Percentiles rank a stretch among this genome's conserved stretches.
Evolutionary conservation across 2,888 invertebrate species (phyloP).

Genomic region (Drosophila colorata): DNA sequence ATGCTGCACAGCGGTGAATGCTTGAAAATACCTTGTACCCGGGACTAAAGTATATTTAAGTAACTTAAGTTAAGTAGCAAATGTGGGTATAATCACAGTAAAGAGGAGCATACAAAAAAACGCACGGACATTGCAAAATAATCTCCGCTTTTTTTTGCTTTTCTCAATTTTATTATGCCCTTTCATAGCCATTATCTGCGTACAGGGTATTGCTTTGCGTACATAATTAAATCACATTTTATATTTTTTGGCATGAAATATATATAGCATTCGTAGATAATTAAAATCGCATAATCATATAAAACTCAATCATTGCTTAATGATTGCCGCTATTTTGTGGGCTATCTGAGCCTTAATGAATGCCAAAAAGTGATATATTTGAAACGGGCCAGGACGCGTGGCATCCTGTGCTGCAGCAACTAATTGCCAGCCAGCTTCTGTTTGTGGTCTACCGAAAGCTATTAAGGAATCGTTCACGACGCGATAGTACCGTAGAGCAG

Average conservation of each 20-base stretch:
- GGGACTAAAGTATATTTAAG: too few relatives aligned
- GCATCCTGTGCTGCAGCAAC: slow-evolving; percentile 30
- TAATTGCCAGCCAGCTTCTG: slow-evolving; percentile 53
- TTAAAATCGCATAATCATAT: slow-evolving; percentile 27
- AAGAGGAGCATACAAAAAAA: too few relatives aligned
- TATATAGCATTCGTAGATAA: slow-evolving; percentile 21
- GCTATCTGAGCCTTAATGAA: slow-evolving; percentile 7
- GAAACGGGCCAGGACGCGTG: slow-evolving; percentile 5
- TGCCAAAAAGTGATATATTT: slow-evolving; percentile 26
- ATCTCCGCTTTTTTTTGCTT: too few relatives aligned
- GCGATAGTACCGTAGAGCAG: slow-evolving; percentile 27
- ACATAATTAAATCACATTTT: slow-evolving; percentile 13
- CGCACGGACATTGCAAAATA: too few relatives aligned
- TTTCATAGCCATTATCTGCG: not conserved
- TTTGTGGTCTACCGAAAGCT: slow-evolving; percentile 51
- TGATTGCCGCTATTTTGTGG: not conserved
- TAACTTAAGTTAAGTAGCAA: too few relatives aligned
- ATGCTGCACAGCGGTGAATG: too few relatives aligned
- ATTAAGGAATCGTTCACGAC: slow-evolving; percentile 35
- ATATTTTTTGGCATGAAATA: not conserved
- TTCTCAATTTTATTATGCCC: not conserved
- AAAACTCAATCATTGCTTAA: slow-evolving; percentile 8
- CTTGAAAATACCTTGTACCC: not conserved
- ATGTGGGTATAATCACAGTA: not conserved
- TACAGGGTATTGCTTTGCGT: not conserved